Evolutionary conservation across 2,888 invertebrate species (phyloP).

Genomic region (Merodon equestris): DNA sequence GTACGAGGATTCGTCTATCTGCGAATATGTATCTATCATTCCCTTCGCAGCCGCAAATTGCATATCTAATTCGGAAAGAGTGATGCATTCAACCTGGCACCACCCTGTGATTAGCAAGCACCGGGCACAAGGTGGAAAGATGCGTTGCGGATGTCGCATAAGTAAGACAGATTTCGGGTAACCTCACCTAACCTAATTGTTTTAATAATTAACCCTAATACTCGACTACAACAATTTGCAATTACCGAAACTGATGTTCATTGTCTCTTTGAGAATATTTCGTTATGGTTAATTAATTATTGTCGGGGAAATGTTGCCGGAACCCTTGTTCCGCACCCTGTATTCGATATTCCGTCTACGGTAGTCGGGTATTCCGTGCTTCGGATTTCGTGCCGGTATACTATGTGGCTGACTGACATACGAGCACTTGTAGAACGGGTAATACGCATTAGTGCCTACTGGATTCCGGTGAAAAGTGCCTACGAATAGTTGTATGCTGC

Average conservation of each 20-base stretch:
- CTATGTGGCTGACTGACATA: too few relatives aligned
- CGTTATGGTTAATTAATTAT: constrained; percentile 73
- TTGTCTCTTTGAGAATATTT: constrained; percentile 72
- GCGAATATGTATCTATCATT: constrained; percentile 8
- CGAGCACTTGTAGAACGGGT: too few relatives aligned
- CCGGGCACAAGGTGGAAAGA: not conserved
- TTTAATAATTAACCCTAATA: constrained; percentile 72
- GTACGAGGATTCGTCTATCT: not conserved
- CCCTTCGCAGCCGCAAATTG: constrained; percentile 57
- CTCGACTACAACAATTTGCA: constrained; percentile 72
- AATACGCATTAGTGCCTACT: constrained; percentile 60
- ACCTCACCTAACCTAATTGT: constrained; percentile 71
- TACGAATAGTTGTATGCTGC: too few relatives aligned
- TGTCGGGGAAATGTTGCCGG: constrained; percentile 62
- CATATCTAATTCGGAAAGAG: constrained; percentile 63
- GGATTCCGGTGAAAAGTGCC: constrained; percentile 55
- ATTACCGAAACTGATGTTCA: constrained; percentile 72
- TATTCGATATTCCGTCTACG: too few relatives aligned
- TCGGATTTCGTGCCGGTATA: too few relatives aligned
- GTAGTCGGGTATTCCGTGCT: not conserved
- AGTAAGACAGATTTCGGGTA: constrained; percentile 40
- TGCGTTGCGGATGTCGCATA: not conserved
- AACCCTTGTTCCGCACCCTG: constrained; percentile 41
- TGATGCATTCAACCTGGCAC: constrained; percentile 6
- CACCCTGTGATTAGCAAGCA: constrained; percentile 4